These are phyloP conservation scores for Scaptomyza flava DNA, from an alignment of 2,888 invertebrate genomes.

Conservation along the genomic window DNA sequence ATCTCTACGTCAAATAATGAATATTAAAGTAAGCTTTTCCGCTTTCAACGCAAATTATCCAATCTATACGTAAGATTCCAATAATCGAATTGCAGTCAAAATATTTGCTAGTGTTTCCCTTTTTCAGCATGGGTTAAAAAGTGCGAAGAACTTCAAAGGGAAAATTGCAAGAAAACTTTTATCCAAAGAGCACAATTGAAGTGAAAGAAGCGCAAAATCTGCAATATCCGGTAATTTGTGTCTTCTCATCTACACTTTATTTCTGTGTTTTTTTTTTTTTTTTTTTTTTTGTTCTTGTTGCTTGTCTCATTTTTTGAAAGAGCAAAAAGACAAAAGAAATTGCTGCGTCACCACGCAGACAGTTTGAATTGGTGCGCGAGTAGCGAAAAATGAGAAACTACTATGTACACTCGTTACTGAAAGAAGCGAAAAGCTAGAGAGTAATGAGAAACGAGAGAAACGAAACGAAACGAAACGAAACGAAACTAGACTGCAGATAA, in stretches of 20 bases:
- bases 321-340: slow-evolving; percentile 44
- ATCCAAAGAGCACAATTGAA: slow-evolving; percentile 31
- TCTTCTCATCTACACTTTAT: slow-evolving; percentile 5
- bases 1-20: neutral
- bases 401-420: neutral
- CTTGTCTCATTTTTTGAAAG: neutral
- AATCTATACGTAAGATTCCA: too few species aligned
- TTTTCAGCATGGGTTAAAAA: neutral
- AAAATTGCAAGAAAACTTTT: slow-evolving; percentile 29
- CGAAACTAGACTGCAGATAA: slow-evolving; percentile 44
- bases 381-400: slow-evolving; percentile 28
- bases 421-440: slow-evolving; percentile 3
- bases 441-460: slow-evolving; percentile 3
- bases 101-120: too few species aligned
- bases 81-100: too few species aligned
- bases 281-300: neutral
- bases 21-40: neutral
- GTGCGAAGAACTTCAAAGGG: slow-evolving; percentile 30
- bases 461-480: slow-evolving; percentile 4
- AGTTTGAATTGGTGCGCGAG: slow-evolving; percentile 37
- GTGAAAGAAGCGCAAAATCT: slow-evolving; percentile 53
- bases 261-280: slow-evolving; percentile 2
- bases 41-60: too few species aligned
- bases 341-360: slow-evolving; percentile 42
- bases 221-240: slow-evolving; percentile 68